Evolutionary conservation across 37 sponge, comb jelly and placozoan species (phyloP), one percentile per base, ranked within the genome.

Genomic region (Axinella damicornis): DNA sequence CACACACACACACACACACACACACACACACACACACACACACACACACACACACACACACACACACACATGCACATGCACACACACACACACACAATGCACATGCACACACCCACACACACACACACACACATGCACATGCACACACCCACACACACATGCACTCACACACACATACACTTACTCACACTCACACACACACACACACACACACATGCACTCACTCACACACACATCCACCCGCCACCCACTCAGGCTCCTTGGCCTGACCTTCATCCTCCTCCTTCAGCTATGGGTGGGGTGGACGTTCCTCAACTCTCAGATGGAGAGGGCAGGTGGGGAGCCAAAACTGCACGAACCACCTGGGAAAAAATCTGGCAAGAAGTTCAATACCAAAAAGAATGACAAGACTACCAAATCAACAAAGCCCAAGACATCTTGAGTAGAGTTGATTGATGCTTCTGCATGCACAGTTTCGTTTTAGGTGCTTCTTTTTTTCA

Each of bases 291-390:
- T 78, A 9, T 87, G 88, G 88, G 65, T 92, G 5, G 77, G 72
- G 0, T 92, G 88, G 88, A 87, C 88, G 53, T 92, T 92, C 69
- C 46, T 92, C 54, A 57, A 53, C 58, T 79, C 33, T 5, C 92
- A 87, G 63, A 60, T 87, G 55, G 72, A 63, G 70, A 39, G 89
- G 56, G 24, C 68, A 54, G 57, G 70, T 30, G 22, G 56, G 31
- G 54, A 6, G 55, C 46, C 16, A 53, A 33, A 36, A 2, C 33
- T 57, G 2, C 32, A 34, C 9, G 33, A 67, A 67, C 33, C 62
- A 46, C 46, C 46, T 9, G 62, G 77, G 0, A 76, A 76, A 39
- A 76, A 61, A 32, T 5, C 25, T 25, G 34, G 34, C 61, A 36
- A 55, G 21, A 36, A 34, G 59, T 25, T 25, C 13, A 62, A 61